Evolutionary conservation across 1,140 invertebrate genomes (phyloP), one percentile per base, ranked within the genome.

Genomic region (Homarus americanus): DNA sequence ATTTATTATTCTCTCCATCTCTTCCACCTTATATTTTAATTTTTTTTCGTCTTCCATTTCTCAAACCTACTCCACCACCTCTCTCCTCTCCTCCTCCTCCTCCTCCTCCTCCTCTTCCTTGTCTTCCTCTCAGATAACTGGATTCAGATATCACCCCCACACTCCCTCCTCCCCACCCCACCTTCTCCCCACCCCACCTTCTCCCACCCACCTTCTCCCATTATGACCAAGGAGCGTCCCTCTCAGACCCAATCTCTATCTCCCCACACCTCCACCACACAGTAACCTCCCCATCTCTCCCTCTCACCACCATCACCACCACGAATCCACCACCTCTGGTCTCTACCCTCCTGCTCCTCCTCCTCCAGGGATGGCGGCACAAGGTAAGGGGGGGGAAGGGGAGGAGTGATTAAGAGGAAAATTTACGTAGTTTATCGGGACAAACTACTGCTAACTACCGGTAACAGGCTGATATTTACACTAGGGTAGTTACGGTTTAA

Each of bases 401-500:
- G 7, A 20, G 28, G 72, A 36, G 36, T 40, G 82, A 72, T 20
- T 49, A 49, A 66, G 82, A n/a, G 58, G 34, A 73, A 73, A 44
- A 32, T 66, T 15, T 63, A 28, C 17, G 28, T 82, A 58, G 58
- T 82, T 82, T 36, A 63, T 24, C 49, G 44, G 49, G 79, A 82
- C 49, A 82, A 69, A 69, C 63, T 69, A n/a, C 63, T 5, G n/a
- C 49, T 82, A 82, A 82, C 79, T 36, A 82, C 36, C 79, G 58
- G 79, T 63, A 63, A 41, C 49, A 82, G 63, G 49, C 15, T 12
- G 32, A 28, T 82, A 36, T 82, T 82, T 82, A 82, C 49, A 49
- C n/a, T 36, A 63, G 79, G 41, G 63, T 38, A 53, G 79, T 63
- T 63, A 63, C 49, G 79, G 28, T 82, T 82, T 82, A 44, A 75